Conservation (phyloP, 2,113 vertebrate species). For the Hylia prasina region DNA sequence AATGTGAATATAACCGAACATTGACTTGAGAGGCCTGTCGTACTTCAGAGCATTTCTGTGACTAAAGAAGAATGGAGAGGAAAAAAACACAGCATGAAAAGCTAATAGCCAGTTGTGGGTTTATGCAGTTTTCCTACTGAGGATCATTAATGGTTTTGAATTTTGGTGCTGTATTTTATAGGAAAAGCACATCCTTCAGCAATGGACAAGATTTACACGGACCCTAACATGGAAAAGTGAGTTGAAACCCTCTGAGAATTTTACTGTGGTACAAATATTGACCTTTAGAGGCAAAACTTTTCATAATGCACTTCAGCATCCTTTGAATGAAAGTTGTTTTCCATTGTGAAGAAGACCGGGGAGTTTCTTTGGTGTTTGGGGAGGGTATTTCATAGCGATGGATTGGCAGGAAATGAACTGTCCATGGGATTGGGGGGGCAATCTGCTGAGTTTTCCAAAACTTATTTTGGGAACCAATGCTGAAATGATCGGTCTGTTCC, state of each 20-base stretch:
- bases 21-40: background rate
- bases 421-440: fast-evolving
- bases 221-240: slow-evolving; percentile 70
- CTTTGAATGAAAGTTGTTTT: background rate
- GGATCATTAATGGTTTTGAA: background rate
- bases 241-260: slow-evolving; percentile 16
- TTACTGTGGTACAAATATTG: background rate
- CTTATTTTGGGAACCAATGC: background rate
- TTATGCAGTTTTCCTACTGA: background rate
- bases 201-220: slow-evolving; percentile 68
- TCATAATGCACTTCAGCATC: background rate
- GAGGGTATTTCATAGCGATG: background rate
- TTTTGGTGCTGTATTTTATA: slow-evolving; percentile 12
- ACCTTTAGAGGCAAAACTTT: background rate
- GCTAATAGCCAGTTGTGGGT: background rate
- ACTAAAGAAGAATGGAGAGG: background rate
- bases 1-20: background rate
- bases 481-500: background rate
- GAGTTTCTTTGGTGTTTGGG: background rate
- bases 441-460: background rate
- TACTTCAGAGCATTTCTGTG: background rate
- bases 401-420: background rate
- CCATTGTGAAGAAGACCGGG: background rate
- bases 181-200: slow-evolving; percentile 22
- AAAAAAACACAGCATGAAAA: background rate